Percentiles rank a stretch among this genome's conserved stretches.
Evolutionary conservation across 1,140 invertebrate species (phyloP).

Genomic region (Bombus impatiens): DNA sequence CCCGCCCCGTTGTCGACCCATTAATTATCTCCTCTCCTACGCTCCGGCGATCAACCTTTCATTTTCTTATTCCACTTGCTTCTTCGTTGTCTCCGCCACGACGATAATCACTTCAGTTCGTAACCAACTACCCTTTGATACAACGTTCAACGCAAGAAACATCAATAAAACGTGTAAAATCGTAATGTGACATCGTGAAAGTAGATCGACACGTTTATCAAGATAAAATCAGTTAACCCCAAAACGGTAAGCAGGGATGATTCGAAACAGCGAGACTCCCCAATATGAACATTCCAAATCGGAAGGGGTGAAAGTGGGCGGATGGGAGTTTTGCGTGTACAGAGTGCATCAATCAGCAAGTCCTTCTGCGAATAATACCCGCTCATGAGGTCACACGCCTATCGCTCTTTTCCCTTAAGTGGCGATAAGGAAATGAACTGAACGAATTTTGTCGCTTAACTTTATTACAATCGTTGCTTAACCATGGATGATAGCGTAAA

Average conservation of each 20-base stretch:
- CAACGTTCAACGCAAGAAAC: background rate
- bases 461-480: conserved; percentile 38
- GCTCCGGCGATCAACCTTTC: conserved; percentile 34
- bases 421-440: conserved; percentile 74
- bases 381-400: conserved; percentile 73
- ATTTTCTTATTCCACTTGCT: conserved; percentile 15
- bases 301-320: conserved; percentile 50
- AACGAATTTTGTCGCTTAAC: conserved; percentile 73
- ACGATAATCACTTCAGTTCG: background rate
- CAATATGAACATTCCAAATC: conserved; percentile 72
- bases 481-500: background rate
- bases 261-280: conserved; percentile 55
- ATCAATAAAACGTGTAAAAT: background rate
- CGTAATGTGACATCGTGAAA: background rate
- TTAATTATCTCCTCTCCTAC: conserved; percentile 74
- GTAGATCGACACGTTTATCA: conserved; percentile 22
- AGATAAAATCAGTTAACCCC: conserved; percentile 32
- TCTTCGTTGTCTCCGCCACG: background rate
- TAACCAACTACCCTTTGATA: background rate
- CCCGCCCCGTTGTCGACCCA: conserved; percentile 69
- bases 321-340: conserved; percentile 74
- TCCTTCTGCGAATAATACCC: conserved; percentile 70
- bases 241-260: conserved; percentile 45
- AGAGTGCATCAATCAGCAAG: conserved; percentile 76
- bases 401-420: conserved; percentile 76